A percentile compares a stretch with the other conserved stretches of the same genome.
Evolutionary conservation across 2,888 invertebrate genomes (phyloP).

Genomic region (Diarsia mendica): DNA sequence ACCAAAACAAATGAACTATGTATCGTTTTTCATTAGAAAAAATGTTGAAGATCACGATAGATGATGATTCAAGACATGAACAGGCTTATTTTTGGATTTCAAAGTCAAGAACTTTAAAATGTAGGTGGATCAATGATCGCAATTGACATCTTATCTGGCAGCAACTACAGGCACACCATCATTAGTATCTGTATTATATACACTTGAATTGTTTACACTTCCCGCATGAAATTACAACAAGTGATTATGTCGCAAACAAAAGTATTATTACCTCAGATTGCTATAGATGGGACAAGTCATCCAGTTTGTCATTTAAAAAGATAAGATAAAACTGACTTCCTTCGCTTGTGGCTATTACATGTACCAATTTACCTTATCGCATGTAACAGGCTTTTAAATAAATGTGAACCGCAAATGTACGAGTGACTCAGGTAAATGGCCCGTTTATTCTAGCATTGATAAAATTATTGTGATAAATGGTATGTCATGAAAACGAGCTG

Average conservation of each 20-base stretch:
- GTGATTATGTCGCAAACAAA: not conserved
- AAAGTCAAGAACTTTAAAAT: too few species aligned
- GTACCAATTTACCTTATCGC: slow-evolving; percentile 24
- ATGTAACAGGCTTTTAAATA: slow-evolving; percentile 20
- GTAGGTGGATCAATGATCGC: too few species aligned
- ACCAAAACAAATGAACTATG: too few species aligned
- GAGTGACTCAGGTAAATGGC: slow-evolving; percentile 14
- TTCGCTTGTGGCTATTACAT: slow-evolving; percentile 25
- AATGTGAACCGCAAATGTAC: slow-evolving; percentile 21
- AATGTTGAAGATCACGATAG: too few species aligned
- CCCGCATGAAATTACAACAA: slow-evolving; percentile 6
- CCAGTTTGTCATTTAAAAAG: slow-evolving; percentile 27
- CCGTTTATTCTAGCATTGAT: not conserved
- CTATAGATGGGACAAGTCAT: not conserved
- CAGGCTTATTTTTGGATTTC: too few species aligned
- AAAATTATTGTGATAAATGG: slow-evolving; percentile 23
- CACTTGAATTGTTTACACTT: not conserved
- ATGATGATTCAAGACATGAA: too few species aligned
- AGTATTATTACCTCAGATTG: not conserved
- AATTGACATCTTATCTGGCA: too few species aligned
- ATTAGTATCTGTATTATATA: not conserved
- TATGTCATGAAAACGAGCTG: slow-evolving; percentile 17
- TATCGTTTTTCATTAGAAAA: too few species aligned
- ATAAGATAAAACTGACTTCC: slow-evolving; percentile 43
- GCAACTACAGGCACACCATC: not conserved